Percentiles rank a stretch among this genome's conserved stretches.
Conservation (phyloP, 2,888 invertebrate genomes). For the Ormia ochracea region DNA sequence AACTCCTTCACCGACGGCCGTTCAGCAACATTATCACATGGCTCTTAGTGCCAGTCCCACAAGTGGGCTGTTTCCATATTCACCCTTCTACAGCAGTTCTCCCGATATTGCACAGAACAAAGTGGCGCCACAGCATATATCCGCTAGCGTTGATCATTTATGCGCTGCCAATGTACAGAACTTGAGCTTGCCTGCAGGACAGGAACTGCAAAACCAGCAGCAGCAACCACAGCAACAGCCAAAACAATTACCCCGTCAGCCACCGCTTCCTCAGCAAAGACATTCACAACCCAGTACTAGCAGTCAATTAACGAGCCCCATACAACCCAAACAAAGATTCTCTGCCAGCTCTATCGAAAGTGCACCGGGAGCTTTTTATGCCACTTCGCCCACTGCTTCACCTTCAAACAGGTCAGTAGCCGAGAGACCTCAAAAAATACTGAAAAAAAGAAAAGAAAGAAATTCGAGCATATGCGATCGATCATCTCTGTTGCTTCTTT, state of each 20-base stretch:
- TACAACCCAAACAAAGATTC: constrained; percentile 33
- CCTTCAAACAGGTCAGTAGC: constrained; percentile 56
- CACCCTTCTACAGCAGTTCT: constrained; percentile 72
- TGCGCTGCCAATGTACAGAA: constrained; percentile 68
- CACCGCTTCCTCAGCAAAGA: constrained; percentile 57
- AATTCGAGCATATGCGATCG: not conserved
- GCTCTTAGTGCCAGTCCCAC: constrained; percentile 73
- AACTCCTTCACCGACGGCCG: constrained; percentile 50
- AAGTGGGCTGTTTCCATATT: constrained; percentile 66
- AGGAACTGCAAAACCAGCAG: constrained; percentile 35
- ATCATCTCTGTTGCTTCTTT: too few species aligned
- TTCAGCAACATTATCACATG: constrained; percentile 51
- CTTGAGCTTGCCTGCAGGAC: constrained; percentile 65
- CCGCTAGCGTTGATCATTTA: constrained; percentile 72
- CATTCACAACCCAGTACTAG: constrained; percentile 52
- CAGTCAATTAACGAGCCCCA: constrained; percentile 46
- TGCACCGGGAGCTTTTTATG: constrained; percentile 65
- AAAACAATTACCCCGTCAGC: constrained; percentile 51
- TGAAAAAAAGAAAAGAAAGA: not conserved
- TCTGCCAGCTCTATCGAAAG: constrained; percentile 63
- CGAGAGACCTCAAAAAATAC: constrained; percentile 24
- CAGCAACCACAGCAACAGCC: constrained; percentile 50
- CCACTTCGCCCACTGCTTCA: constrained; percentile 63
- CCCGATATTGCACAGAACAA: constrained; percentile 64
- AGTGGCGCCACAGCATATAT: constrained; percentile 55